Evolutionary conservation across 2,888 invertebrate species (phyloP).

Genomic region (Tetropium fuscum): DNA sequence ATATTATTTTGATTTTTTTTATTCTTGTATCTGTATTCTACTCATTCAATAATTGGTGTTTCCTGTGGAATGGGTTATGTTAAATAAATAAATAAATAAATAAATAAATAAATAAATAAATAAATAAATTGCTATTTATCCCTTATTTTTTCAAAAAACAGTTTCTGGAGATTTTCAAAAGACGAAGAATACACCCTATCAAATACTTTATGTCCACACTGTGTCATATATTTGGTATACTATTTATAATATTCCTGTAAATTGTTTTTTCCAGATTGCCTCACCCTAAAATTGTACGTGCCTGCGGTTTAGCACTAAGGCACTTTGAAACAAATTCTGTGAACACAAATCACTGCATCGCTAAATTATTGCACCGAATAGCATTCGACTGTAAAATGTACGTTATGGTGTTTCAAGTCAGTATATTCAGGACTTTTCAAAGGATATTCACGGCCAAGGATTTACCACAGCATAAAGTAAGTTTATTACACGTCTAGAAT

Average conservation of each 20-base stretch:
- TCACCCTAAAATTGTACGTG: conserved; percentile 82
- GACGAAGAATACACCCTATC: too few relatives aligned
- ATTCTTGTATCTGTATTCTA: too few relatives aligned
- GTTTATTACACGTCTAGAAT: conserved; percentile 15
- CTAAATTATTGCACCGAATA: conserved; percentile 92
- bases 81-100: too few relatives aligned
- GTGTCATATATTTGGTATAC: neutral
- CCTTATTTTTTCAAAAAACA: too few relatives aligned
- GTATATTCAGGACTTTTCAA: conserved; percentile 88
- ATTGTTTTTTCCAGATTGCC: conserved; percentile 75
- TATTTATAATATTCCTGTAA: neutral
- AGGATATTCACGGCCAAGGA: conserved; percentile 73
- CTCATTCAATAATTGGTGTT: too few relatives aligned
- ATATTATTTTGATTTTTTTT: too few relatives aligned
- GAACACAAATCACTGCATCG: conserved; percentile 86
- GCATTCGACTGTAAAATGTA: conserved; percentile 89
- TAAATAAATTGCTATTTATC: too few relatives aligned
- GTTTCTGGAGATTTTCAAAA: too few relatives aligned
- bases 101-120: too few relatives aligned
- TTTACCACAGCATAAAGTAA: conserved; percentile 74
- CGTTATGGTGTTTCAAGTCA: conserved; percentile 89
- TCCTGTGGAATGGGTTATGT: too few relatives aligned
- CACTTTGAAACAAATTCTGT: conserved; percentile 82
- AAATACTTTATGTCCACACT: neutral
- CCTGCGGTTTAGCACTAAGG: conserved; percentile 79